phyloP scores from a whole-genome alignment of 2,888 invertebrate species.

The Imbricaverruca yamaguchii region DNA sequence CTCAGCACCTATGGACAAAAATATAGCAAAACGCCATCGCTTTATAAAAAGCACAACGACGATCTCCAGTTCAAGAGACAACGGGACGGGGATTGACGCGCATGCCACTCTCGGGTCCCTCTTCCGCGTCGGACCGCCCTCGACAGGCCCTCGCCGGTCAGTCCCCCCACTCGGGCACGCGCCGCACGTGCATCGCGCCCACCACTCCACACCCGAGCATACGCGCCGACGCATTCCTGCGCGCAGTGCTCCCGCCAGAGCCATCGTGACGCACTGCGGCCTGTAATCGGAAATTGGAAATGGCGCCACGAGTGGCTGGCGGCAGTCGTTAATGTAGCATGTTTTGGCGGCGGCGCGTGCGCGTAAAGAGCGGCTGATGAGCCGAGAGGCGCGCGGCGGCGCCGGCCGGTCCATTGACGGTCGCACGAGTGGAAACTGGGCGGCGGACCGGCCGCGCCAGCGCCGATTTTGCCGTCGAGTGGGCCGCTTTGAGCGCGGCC shows the following conservation, averaged over 20 bases:
- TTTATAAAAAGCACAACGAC: too few species aligned
- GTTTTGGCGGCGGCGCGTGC: conserved; percentile 11
- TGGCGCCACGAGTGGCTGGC: neutral
- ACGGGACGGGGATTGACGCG: neutral
- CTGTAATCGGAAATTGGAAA: neutral
- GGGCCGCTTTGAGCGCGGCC: neutral
- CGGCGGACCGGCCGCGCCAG: neutral
- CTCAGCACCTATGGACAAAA: too few species aligned
- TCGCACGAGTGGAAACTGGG: neutral
- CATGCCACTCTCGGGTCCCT: neutral
- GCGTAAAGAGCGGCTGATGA: neutral
- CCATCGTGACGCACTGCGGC: neutral
- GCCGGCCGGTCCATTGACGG: neutral
- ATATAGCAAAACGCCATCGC: too few species aligned
- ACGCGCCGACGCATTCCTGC: neutral
- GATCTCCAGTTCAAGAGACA: neutral
- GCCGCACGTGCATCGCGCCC: neutral
- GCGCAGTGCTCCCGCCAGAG: neutral
- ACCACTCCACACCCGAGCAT: neutral
- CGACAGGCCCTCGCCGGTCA: neutral
- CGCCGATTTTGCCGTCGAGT: neutral
- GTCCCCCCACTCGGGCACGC: neutral
- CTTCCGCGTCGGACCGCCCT: too few species aligned
- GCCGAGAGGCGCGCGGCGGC: neutral
- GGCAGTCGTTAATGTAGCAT: conserved; percentile 3